Evolutionary conservation across 2,888 invertebrate species (phyloP), one percentile per base, ranked within the genome.

Genomic region (Polymixis lichenea): DNA sequence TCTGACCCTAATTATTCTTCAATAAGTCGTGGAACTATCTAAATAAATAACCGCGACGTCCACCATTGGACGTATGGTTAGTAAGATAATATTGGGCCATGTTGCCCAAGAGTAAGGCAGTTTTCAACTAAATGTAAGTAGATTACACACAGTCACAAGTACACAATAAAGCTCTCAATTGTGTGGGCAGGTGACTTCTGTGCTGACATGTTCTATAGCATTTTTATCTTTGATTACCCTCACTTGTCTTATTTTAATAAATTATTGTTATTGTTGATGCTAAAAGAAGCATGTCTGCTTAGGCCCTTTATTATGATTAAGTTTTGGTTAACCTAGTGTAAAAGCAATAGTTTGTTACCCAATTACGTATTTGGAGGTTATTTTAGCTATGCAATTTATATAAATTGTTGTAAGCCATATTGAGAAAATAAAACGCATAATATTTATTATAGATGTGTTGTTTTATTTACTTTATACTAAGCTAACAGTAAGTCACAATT

Each of bases 351-450:
- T 58, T 62, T 46, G 62, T 72, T 53, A 72, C 46, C 71, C 53
- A 38, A 77, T 28, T 32, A 72, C 66, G 56, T 68, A 71, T 72
- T 68, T 72, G 11, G 75, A 77, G 49, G 22, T 79, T 77, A 77
- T 82, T 81, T 85, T 70, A 62, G 49, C 74, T 84, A 71, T 82
- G 65, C 83, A 78, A 86, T 83, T 82, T 85, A 85, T 86, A 82
- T 84, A 84, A 85, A 83, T 76, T 84, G 80, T 87, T 85, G 85
- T 77, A 87, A 71, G 66, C 77, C 71, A 75, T 84, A 82, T 80
- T 86, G 77, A 80, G 38, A 76, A 88, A 87, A 86, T 83, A 77
- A 88, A 87, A 88, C 77, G 77, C 86, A 86, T 86, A 80, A 82
- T 87, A 87, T 77, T 85, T 82, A 79, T 84, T 78, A 68, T 38